Percentiles rank a stretch among this genome's conserved stretches.
Evolutionary conservation across 2,113 vertebrate species (phyloP).

Genomic region (Rousettus leschenaultii): DNA sequence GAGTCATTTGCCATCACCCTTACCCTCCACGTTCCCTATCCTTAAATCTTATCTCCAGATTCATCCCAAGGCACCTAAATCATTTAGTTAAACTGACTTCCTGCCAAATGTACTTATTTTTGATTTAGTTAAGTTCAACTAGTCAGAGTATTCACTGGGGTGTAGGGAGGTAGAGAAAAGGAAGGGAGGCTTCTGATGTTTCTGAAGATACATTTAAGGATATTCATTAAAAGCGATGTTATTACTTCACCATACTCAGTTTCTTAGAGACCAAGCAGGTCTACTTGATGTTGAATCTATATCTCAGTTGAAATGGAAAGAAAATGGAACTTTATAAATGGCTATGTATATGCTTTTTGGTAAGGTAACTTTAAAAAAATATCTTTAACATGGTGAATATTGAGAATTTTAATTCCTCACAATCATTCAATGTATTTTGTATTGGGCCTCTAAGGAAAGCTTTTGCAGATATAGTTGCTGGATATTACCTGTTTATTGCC

Average conservation of each 20-base stretch:
- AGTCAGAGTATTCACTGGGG: background rate
- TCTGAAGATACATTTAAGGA: background rate
- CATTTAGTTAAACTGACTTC: constrained; percentile 40
- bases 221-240: background rate
- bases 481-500: background rate
- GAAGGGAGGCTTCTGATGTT: background rate
- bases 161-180: background rate
- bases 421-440: background rate
- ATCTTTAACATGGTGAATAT: background rate
- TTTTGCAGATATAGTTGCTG: background rate
- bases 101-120: constrained; percentile 29
- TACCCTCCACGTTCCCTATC: background rate
- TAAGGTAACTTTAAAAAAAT: background rate
- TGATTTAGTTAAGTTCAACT: constrained; percentile 32
- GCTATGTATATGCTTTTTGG: background rate
- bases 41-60: constrained; percentile 9
- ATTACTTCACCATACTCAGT: background rate
- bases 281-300: background rate
- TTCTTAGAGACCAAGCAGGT: background rate
- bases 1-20: background rate
- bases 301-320: constrained; percentile 7
- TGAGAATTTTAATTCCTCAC: background rate
- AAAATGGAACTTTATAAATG: constrained; percentile 14
- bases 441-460: background rate
- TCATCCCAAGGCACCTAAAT: constrained; percentile 6